Percentiles rank a stretch among this genome's conserved stretches.
Evolutionary conservation across 2,113 vertebrate genomes (phyloP).

Genomic region (Cottus gobio): DNA sequence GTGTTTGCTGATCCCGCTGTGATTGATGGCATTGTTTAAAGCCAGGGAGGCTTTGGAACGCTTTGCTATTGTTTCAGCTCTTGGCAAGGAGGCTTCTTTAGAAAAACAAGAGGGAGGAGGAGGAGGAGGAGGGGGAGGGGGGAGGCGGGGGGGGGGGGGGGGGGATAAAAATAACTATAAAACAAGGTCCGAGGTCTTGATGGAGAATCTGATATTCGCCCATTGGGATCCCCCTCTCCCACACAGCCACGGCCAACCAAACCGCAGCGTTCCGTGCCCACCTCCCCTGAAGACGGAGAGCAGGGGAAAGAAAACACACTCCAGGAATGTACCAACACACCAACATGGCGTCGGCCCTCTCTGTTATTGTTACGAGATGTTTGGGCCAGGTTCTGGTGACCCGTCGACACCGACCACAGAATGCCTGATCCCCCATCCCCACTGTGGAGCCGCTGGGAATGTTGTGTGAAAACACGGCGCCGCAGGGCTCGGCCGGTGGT

Average conservation of each 20-base stretch:
- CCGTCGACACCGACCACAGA: conserved; percentile 71
- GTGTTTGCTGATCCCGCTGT: conserved; percentile 54
- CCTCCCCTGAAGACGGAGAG: conserved; percentile 51
- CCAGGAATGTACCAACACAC: conserved; percentile 79
- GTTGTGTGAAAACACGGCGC: conserved; percentile 66
- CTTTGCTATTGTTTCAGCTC: conserved; percentile 82
- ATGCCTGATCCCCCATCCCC: conserved; percentile 61
- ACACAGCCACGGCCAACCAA: conserved; percentile 45
- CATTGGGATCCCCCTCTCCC: conserved; percentile 34
- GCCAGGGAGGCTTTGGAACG: conserved; percentile 80
- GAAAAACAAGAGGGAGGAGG: conserved; percentile 54
- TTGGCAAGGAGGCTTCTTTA: conserved; percentile 73
- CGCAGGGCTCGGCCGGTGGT: conserved; percentile 69
- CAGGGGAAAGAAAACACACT: conserved; percentile 63
- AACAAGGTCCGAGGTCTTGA: conserved; percentile 57
- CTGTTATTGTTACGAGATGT: conserved; percentile 75
- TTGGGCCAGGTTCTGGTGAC: conserved; percentile 68
- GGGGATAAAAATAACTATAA: conserved; percentile 61
- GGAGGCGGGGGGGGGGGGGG: conserved; percentile 10
- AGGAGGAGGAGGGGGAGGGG: neutral
- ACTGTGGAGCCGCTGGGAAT: conserved; percentile 64
- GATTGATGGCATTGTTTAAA: conserved; percentile 86
- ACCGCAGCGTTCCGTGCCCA: conserved; percentile 67
- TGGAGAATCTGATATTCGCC: conserved; percentile 37
- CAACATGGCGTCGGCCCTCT: conserved; percentile 71